These are phyloP conservation scores for Neodiprion lecontei DNA, from an alignment of 1,140 invertebrate genomes.

Conservation along the genomic window DNA sequence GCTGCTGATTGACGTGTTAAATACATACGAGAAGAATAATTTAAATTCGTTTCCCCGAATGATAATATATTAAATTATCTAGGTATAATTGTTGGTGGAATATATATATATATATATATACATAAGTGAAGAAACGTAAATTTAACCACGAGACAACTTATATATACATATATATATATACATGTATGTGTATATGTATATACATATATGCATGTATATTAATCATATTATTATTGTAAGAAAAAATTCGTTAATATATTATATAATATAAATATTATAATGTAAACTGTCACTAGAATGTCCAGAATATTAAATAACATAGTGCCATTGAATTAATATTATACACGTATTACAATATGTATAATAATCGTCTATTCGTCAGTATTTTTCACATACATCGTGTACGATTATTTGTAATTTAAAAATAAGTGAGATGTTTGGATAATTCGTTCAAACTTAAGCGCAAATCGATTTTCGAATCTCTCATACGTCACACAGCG, in stretches of 20 bases:
- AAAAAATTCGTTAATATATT: too few relatives aligned
- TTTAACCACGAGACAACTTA: slow-evolving; percentile 32
- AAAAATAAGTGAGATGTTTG: too few relatives aligned
- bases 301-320: slow-evolving; percentile 56
- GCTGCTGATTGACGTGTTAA: too few relatives aligned
- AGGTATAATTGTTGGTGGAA: slow-evolving; percentile 44
- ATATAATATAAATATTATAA: slow-evolving; percentile 22
- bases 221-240: too few relatives aligned
- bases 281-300: slow-evolving; percentile 59
- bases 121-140: slow-evolving; percentile 33
- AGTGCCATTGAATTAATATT: slow-evolving; percentile 54
- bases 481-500: too few relatives aligned
- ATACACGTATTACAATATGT: slow-evolving; percentile 8
- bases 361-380: neutral
- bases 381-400: slow-evolving; percentile 4
- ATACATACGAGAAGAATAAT: neutral
- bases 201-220: slow-evolving; percentile 20
- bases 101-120: slow-evolving; percentile 35
- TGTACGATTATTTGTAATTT: too few relatives aligned
- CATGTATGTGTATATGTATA: slow-evolving; percentile 28
- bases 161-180: slow-evolving; percentile 46
- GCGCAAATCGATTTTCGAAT: too few relatives aligned
- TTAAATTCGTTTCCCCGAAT: slow-evolving; percentile 42
- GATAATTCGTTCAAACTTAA: too few relatives aligned
- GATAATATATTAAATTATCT: slow-evolving; percentile 2